Evolutionary conservation across 2,888 invertebrate species (phyloP), one percentile per base, ranked within the genome.

Genomic region (Euspilapteryx auroguttella): DNA sequence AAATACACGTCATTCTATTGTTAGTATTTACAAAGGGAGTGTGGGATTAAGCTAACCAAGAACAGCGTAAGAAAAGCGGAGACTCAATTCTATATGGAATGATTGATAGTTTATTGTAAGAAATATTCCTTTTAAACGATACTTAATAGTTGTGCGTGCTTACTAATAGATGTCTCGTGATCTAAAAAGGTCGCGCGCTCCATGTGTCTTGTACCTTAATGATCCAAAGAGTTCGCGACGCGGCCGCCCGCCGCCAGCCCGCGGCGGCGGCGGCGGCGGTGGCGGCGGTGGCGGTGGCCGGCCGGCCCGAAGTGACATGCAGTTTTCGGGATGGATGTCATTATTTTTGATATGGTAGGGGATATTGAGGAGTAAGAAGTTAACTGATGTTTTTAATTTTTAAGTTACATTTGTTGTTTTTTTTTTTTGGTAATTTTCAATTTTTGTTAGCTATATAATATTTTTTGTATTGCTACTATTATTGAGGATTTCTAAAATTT

Each of bases 381-480:
- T 57, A 58, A 61, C 63, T 55, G 61, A 62, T 53, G 25, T 29
- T 62, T 65, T 65, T 66, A 59, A 71, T 71, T 69, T 66, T 57
- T 75, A 71, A 69, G 69, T 65, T 63, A 61, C 62, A 63, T 65
- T 66, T 69, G 66, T 66, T 69, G 68, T 69, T 73, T 66, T 66
- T 65, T 59, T 65, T 69, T 71, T 68, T 69, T 62, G 65, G 69
- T 62, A 58, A 68, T 65, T 58, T 66, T 65, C 68, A 66, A 61
- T 65, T 59, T 71, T 68, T 71, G 66, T 73, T 69, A 68, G 66
- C 69, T 68, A 65, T 64, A 53, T 65, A 55, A 61, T 61, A 62
- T 66, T 66, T 69, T 57, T 54, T 62, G 53, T 62, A 61, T 56
- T 51, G 50, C 37, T 33, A 45, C 47, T 49, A 39, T 47, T 48